These are phyloP conservation scores for Orthosia incerta DNA, from an alignment of 2,888 invertebrate species.

Conservation along the genomic window DNA sequence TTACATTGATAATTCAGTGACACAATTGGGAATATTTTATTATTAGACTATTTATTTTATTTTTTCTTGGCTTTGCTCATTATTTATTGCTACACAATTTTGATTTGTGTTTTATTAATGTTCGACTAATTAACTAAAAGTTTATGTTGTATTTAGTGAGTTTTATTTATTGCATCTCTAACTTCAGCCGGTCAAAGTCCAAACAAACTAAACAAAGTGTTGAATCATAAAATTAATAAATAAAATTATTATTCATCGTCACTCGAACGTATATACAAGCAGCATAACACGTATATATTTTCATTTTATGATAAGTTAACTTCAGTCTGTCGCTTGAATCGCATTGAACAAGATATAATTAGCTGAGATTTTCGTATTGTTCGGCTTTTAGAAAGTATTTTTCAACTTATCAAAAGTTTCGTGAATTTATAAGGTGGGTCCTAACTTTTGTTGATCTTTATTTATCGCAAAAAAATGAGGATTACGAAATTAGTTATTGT, in stretches of 20 bases:
- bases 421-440: constrained; percentile 46
- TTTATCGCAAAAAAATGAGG: background rate
- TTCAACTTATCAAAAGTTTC: constrained; percentile 33
- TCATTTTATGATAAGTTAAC: constrained; percentile 39
- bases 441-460: background rate
- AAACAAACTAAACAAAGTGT: constrained; percentile 58
- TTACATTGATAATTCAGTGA: background rate
- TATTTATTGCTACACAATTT: background rate
- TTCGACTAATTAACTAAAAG: constrained; percentile 17
- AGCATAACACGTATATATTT: constrained; percentile 42
- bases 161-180: constrained; percentile 24
- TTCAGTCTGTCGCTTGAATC: constrained; percentile 52
- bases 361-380: constrained; percentile 11
- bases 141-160: constrained; percentile 15
- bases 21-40: background rate
- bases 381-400: constrained; percentile 53
- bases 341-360: constrained; percentile 36
- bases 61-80: background rate
- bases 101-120: background rate
- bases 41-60: background rate
- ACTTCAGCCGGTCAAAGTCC: constrained; percentile 60
- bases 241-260: constrained; percentile 43
- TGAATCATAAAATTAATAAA: constrained; percentile 54
- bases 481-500: constrained; percentile 14
- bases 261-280: constrained; percentile 20